Evolutionary conservation across 64 coral and sea anemone species (phyloP).

Genomic region (Montipora capricornis): DNA sequence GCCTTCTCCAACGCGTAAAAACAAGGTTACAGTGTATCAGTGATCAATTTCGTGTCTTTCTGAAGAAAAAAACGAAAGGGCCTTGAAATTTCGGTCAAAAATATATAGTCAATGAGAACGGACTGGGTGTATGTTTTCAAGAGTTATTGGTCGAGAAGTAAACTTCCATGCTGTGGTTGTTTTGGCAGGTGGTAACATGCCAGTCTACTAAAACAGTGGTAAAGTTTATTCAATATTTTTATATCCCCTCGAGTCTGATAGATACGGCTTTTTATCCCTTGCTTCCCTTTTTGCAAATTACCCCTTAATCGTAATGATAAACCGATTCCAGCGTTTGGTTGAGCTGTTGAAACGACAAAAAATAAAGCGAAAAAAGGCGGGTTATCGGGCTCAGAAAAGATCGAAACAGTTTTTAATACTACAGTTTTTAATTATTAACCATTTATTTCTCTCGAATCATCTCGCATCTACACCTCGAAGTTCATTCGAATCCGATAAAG

Average conservation of each 20-base stretch:
- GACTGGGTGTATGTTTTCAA: not conserved
- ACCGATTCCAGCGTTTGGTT: not conserved
- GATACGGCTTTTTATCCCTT: conserved; percentile 38
- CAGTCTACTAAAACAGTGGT: conserved; percentile 51
- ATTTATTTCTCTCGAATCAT: conserved; percentile 60
- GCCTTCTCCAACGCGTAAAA: not conserved
- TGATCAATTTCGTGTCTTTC: not conserved
- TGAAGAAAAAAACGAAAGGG: not conserved
- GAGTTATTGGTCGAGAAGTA: conserved; percentile 9
- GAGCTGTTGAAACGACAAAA: not conserved
- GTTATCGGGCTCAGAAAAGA: not conserved
- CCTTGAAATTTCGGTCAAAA: not conserved
- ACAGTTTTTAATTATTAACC: conserved; percentile 54
- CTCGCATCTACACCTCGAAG: conserved; percentile 34
- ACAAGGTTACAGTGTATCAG: not conserved
- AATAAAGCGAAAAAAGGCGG: not conserved
- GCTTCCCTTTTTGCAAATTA: conserved; percentile 29
- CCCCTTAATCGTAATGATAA: not conserved
- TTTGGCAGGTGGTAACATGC: conserved; percentile 38
- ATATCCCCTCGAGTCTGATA: conserved; percentile 34
- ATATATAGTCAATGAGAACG: conserved; percentile 33
- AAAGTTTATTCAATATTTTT: conserved; percentile 61
- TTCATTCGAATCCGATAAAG: not conserved
- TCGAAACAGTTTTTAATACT: conserved; percentile 41
- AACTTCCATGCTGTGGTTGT: conserved; percentile 37